Evolutionary conservation across 1,140 invertebrate species (phyloP), one percentile per base, ranked within the genome.

Genomic region (Lordiphosa clarofinis): DNA sequence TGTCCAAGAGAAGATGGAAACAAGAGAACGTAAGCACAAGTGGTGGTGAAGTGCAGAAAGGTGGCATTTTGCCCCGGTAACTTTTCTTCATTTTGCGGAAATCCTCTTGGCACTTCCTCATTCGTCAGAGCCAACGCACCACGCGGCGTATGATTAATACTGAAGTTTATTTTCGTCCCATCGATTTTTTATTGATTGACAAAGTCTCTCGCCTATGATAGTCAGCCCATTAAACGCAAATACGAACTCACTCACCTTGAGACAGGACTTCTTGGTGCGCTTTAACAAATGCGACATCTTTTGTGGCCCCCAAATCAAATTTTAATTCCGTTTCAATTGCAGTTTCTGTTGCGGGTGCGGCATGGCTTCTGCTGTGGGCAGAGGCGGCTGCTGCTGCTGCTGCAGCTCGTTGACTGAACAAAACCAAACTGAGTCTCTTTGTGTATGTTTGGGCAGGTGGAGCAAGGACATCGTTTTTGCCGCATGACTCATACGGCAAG

Each of bases 251-350:
- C 76, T 88, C 60, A 88, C 86, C 86, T 88, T 88, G 48, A 88
- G 64, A 62, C 86, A 88, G 56, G 86, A 87, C 49, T 88, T 88
- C 47, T 87, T 88, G 54, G 86, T 88, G 71, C 86, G 81, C 64
- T 71, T 87, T 33, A 88, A 69, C 71, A 88, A 74, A 47, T 88
- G 78, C 43, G 86, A 86, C 86, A 88, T 88, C 15, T 28, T 55
- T 58, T 48, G 11, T 38, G 28, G 15, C 15, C 15, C 15, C 15
- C 15, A 15, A 15, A 15, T 15, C 37, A 42, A 7, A 4, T 31
- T 50, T 13, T 72, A 28, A 47, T 52, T 56, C 15, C 39, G 12
- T 38, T 56, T 10, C 9, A 37, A 12, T 36, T 58, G 15, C 36
- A 48, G 35, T 28, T 28, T 28, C 6, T 28, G 24, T 55, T 39